phyloP scores from a whole-genome alignment of 2,113 vertebrate genomes.

The Paedocypris sp. region DNA sequence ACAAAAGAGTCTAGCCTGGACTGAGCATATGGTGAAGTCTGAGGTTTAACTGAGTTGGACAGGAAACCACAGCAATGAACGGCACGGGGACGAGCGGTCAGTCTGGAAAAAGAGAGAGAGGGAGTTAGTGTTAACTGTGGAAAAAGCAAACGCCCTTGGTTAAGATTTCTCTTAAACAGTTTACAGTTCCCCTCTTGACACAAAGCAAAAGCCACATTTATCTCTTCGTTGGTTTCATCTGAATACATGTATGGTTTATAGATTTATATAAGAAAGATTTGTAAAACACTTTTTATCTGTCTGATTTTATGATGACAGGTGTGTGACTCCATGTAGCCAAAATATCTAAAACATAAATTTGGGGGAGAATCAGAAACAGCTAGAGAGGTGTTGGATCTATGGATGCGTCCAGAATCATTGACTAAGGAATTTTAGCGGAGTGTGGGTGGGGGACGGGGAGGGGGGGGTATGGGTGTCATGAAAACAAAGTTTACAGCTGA shows the following conservation, averaged over 20 bases:
- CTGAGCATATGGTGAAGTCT: neutral
- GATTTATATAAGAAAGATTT: too few relatives aligned
- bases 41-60: conserved; percentile 28
- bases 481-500: conserved; percentile 57
- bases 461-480: conserved; percentile 45
- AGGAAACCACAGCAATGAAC: conserved; percentile 69
- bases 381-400: too few relatives aligned
- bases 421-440: conserved; percentile 19
- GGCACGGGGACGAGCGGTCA: conserved; percentile 51
- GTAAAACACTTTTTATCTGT: too few relatives aligned
- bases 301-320: too few relatives aligned
- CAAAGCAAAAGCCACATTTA: too few relatives aligned
- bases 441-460: too few relatives aligned
- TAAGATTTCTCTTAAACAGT: conserved; percentile 3
- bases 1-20: too few relatives aligned
- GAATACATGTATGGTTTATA: too few relatives aligned
- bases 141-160: neutral
- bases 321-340: too few relatives aligned
- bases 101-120: conserved; percentile 30
- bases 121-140: neutral
- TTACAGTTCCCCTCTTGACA: conserved; percentile 17
- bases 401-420: conserved; percentile 8
- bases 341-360: too few relatives aligned
- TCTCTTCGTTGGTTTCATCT: too few relatives aligned
- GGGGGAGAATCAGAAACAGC: too few relatives aligned